Evolutionary conservation across 2,888 invertebrate species (phyloP).

Genomic region (Rhagium mordax): DNA sequence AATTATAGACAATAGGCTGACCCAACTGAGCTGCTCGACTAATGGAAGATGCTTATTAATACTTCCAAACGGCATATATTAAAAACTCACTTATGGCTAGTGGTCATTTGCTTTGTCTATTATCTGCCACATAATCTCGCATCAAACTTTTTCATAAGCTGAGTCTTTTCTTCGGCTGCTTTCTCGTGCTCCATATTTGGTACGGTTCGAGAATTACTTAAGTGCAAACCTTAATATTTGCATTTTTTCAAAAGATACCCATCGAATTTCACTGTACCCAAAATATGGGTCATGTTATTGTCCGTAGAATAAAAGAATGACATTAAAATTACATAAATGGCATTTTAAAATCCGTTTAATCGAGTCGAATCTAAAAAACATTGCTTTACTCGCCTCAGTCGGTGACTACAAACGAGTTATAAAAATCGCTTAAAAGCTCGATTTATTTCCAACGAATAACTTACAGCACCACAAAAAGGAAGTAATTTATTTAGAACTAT

Average conservation of each 20-base stretch:
- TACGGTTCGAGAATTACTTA: neutral
- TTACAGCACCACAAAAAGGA: neutral
- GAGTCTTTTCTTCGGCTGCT: neutral
- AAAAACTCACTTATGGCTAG: too few species aligned
- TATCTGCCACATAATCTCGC: neutral
- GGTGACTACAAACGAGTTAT: neutral
- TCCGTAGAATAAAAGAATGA: neutral
- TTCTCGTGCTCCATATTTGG: neutral
- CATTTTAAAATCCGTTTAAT: neutral
- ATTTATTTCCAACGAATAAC: neutral
- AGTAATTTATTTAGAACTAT: neutral
- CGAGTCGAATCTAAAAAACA: neutral
- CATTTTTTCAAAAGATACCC: neutral
- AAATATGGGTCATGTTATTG: neutral
- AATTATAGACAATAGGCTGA: too few species aligned
- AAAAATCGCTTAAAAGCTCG: neutral
- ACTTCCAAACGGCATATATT: too few species aligned
- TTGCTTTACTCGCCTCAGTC: neutral
- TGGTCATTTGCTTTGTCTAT: neutral
- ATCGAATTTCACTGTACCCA: neutral
- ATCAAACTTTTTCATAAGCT: neutral
- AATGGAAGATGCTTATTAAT: too few species aligned
- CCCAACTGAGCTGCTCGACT: too few species aligned
- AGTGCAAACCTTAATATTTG: neutral
- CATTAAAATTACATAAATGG: neutral